Conservation (phyloP, 2,797 vertebrate species). For the Sarcoramphus papa region DNA sequence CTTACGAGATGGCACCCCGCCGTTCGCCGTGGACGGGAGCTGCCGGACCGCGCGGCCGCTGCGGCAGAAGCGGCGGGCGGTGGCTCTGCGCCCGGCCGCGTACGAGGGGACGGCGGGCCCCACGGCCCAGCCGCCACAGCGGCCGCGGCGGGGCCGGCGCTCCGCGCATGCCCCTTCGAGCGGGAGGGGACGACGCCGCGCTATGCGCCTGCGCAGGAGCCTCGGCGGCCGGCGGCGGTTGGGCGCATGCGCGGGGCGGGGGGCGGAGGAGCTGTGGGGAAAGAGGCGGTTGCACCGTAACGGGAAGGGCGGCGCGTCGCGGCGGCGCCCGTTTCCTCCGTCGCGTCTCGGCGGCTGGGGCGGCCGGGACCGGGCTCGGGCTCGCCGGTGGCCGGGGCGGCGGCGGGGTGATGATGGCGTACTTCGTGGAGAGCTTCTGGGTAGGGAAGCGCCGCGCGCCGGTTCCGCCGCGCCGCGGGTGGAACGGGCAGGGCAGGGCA, state of each 20-base stretch:
- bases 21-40: accelerated
- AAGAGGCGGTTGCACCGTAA: constrained; percentile 73
- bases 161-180: neutral
- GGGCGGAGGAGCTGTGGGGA: neutral
- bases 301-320: constrained; percentile 67
- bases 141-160: accelerated
- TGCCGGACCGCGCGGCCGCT: too few relatives aligned
- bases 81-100: neutral
- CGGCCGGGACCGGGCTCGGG: neutral
- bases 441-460: constrained; percentile 63
- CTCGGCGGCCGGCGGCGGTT: neutral
- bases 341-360: constrained; percentile 49
- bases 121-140: accelerated
- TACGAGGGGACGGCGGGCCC: too few relatives aligned
- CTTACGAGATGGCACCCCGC: accelerated
- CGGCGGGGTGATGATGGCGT: constrained; percentile 87
- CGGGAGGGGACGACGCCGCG: too few relatives aligned
- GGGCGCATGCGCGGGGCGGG: neutral
- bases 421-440: constrained; percentile 95
- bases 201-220: neutral
- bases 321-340: constrained; percentile 53
- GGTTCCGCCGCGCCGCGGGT: neutral
- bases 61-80: neutral
- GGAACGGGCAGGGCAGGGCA: neutral
- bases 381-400: constrained; percentile 21